Conservation (phyloP, 2,888 invertebrate species). For the Drosophila stalkeri region DNA sequence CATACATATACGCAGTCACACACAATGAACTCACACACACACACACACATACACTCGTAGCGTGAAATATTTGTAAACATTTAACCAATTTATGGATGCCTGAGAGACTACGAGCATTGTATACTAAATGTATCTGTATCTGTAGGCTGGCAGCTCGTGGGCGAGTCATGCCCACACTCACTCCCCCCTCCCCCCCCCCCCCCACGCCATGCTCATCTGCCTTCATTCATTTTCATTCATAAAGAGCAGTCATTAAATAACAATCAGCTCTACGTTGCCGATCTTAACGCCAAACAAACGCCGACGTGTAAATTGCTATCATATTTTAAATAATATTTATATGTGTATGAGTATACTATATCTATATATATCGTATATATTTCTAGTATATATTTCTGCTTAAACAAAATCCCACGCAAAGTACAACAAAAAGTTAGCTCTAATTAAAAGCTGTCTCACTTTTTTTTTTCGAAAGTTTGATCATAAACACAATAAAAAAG, state of each 20-base stretch:
- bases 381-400: constrained; percentile 5
- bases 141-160: constrained; percentile 47
- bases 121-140: constrained; percentile 32
- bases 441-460: constrained; percentile 61
- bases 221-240: constrained; percentile 66
- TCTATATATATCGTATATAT: neutral
- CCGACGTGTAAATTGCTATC: constrained; percentile 72
- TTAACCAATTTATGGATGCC: constrained; percentile 72
- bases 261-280: constrained; percentile 70
- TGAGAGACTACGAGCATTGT: constrained; percentile 49
- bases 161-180: constrained; percentile 33
- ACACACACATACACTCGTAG: neutral
- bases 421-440: constrained; percentile 57
- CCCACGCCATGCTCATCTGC: neutral
- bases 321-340: constrained; percentile 45
- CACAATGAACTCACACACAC: constrained; percentile 6
- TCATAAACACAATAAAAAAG: constrained; percentile 24
- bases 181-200: no score
- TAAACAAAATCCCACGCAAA: constrained; percentile 11
- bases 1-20: constrained; percentile 25
- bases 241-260: constrained; percentile 76
- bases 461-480: constrained; percentile 51
- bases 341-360: constrained; percentile 20
- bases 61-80: constrained; percentile 77
- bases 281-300: constrained; percentile 74